Conservation (phyloP, 2,113 vertebrate species). For the Ceyx cyanopectus region DNA sequence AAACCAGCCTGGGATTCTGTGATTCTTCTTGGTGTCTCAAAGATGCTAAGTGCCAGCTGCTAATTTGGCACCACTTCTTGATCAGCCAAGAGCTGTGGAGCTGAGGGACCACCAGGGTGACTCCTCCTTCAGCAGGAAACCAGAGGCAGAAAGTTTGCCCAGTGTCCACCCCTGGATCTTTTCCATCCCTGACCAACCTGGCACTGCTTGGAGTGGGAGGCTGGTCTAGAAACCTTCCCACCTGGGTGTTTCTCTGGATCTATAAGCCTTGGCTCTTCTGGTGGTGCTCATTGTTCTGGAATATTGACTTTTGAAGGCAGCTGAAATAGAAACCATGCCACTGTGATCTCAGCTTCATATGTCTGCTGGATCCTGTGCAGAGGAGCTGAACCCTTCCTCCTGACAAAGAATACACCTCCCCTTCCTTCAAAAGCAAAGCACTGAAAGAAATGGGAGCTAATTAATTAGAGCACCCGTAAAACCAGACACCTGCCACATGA, state of each 20-base stretch:
- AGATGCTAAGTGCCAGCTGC: neutral
- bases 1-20: no score
- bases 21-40: neutral
- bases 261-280: fast-evolving
- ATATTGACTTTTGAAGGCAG: neutral
- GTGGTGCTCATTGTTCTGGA: neutral
- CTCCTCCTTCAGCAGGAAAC: neutral
- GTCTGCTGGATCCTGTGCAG: neutral
- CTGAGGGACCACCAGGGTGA: neutral
- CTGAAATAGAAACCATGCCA: neutral
- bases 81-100: neutral
- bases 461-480: constrained; percentile 4
- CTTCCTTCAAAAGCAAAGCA: neutral
- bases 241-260: neutral
- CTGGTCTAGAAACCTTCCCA: neutral
- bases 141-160: neutral
- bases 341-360: neutral
- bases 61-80: neutral
- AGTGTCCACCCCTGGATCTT: neutral
- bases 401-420: neutral
- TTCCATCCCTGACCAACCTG: neutral
- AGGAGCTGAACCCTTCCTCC: neutral
- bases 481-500: neutral
- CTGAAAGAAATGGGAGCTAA: constrained; percentile 18
- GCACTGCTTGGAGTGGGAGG: neutral